Conservation (phyloP, 2,888 invertebrate species). For the Neocrepidodera transversa region DNA sequence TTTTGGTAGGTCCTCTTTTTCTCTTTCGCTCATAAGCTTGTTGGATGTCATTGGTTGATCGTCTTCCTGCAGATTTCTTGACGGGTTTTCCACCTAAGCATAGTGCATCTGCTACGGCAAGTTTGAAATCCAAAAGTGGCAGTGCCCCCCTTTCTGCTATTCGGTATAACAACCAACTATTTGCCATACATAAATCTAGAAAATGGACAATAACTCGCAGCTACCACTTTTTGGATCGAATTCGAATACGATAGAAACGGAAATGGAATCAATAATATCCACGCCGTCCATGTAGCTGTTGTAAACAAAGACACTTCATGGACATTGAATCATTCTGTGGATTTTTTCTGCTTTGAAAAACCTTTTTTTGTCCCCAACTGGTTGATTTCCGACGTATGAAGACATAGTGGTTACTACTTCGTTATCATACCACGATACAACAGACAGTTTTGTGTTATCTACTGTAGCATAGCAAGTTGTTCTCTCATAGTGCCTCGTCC, state of each 20-base stretch:
- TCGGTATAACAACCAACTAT: too few species aligned
- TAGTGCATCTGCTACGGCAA: constrained; percentile 17
- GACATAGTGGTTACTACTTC: too few species aligned
- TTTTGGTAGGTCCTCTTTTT: too few species aligned
- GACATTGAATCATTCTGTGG: constrained; percentile 4
- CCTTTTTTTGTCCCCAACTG: too few species aligned
- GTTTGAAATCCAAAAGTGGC: too few species aligned
- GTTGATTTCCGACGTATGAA: too few species aligned
- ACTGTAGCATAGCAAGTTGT: constrained; percentile 38
- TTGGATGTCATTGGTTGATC: too few species aligned
- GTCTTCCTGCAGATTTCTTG: too few species aligned
- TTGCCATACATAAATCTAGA: neutral
- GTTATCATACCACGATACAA: constrained; percentile 51
- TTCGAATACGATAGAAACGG: constrained; percentile 4
- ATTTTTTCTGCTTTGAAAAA: constrained; percentile 20
- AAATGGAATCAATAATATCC: constrained; percentile 17
- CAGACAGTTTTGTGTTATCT: constrained; percentile 39
- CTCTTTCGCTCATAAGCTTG: too few species aligned
- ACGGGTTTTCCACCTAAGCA: constrained; percentile 13
- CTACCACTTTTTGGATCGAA: neutral
- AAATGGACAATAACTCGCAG: constrained; percentile 12
- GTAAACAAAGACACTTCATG: too few species aligned
- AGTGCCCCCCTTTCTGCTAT: too few species aligned
- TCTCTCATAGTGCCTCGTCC: constrained; percentile 34
- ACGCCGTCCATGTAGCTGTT: too few species aligned